Base-by-base conservation (phyloP, 2,888 invertebrate species). In the Cheilosia impressa region DNA sequence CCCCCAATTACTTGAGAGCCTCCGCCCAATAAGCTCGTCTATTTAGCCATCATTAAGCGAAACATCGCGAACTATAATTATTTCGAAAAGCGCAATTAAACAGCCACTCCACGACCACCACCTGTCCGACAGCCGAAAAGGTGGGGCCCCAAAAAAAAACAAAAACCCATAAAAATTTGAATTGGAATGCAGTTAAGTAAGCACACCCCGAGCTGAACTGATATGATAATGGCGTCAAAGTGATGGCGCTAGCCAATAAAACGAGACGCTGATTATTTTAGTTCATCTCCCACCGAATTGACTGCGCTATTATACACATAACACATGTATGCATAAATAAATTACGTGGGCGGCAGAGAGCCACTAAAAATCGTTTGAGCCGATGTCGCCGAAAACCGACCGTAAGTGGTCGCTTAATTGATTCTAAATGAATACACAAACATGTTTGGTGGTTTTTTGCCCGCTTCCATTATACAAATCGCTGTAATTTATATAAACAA, bases 281-380 rank as follows among this genome's bases (percentile, higher is more conserved):
- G 47, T 66, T 69, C 50, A 38, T 24, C 24, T 10, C 22, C 52
- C 71, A 19, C 63, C 52, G 19, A 68, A 71, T 68, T 52, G 62
- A 52, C 57, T 43, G 57, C 17, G 19, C 22, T 43, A 22, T 7
- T 27, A 27, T 52, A 55, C 55, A 57, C 62, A 76, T 69, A 55
- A 53, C 47, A 73, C 38, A 10, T 17, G 10, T 13, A 38, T 38
- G 38, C 3, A 38, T 38, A 47, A 72, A 63, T 78, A 84, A 69
- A 53, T 75, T 71, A 76, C 84, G 84, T 84, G 19, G 84, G 84
- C 57, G 79, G 65, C 13, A 65, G 45, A 50, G 58, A 34, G 79
- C 45, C 63, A 63, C 31, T 55, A 34, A 72, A 71, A 57, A 17
- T 47, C 68, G 71, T 79, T 84, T 84, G 66, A 76, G 75, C 34